Evolutionary conservation across 23 tunicate genomes (phyloP), one percentile per base, ranked within the genome.

Genomic region (Ascidia mentula): DNA sequence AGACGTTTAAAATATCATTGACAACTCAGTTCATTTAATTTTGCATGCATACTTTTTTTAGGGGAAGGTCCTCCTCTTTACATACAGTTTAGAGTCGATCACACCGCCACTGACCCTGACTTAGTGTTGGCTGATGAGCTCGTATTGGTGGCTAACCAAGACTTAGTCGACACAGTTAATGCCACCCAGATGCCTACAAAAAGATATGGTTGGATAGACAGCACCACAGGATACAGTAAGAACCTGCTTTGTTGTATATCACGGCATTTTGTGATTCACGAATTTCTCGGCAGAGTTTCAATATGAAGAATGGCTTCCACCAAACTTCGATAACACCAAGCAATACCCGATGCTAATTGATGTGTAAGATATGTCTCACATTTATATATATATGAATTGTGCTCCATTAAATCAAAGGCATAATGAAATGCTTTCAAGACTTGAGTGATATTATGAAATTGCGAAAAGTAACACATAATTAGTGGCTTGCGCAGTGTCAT

Each of bases 281-380:
- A 2, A 1, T 80, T 6, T 53, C 24, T 26, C 24, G 22, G 65
- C 13, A 88, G 93, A 70, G 17, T 88, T 88, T 35, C 32, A 45
- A 6, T 88, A 88, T 74, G 82, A 88, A 40, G 40, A 33, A 32
- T 88, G 87, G 93, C 34, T 38, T 26, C 93, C 93, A 2, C 87
- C 83, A 26, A 86, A 79, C 38, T 74, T 80, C 34, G 84, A 82
- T 53, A 73, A 70, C 2, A 77, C 79, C 1, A 82, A 77, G 79
- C 77, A 82, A 46, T 88, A 88, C 45, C 93, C 93, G 0, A 77
- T 88, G 36, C 78, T 88, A 24, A 88, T 88, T 15, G 93, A 88
- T 59, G 93, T 88, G 93, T 88, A 46, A 82, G 93, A n/a, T n/a
- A n/a, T n/a, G 81, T 7, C 12, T 72, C 12, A 13, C 24, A 24